Evolutionary conservation across 1,140 invertebrate genomes (phyloP).

Genomic region (Oncopodura yosiiana): DNA sequence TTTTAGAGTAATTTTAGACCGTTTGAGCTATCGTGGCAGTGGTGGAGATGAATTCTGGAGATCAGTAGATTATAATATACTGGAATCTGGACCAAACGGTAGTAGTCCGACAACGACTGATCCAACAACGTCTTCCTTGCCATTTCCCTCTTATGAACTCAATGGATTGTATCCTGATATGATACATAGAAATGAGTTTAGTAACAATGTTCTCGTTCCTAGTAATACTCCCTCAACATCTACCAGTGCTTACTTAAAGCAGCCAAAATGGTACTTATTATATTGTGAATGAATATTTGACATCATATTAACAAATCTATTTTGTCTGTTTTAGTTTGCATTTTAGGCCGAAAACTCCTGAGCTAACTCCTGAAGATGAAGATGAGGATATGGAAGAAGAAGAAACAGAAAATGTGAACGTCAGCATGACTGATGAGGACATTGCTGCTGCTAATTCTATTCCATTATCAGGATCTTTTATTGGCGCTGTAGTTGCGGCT

Average conservation of each 20-base stretch:
- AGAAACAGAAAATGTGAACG: background rate
- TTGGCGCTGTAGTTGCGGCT: no score
- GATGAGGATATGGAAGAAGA: background rate
- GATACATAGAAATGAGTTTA: background rate
- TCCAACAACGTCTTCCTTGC: background rate
- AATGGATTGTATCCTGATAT: background rate
- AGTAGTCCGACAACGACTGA: background rate
- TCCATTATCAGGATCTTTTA: no score
- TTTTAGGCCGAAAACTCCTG: slow-evolving; percentile 27
- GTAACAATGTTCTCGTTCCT: no score
- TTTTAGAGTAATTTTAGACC: slow-evolving; percentile 18
- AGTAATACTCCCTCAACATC: background rate
- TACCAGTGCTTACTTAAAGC: slow-evolving; percentile 12
- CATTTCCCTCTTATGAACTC: background rate
- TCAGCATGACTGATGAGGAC: no score
- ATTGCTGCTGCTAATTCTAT: no score
- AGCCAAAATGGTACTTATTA: background rate
- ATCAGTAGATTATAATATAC: slow-evolving; percentile 6
- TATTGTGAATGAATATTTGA: background rate
- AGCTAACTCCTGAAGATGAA: background rate
- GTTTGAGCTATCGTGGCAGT: slow-evolving; percentile 1
- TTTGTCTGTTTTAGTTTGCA: slow-evolving; percentile 16
- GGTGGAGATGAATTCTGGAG: slow-evolving; percentile 15
- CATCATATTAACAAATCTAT: background rate
- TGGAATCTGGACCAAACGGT: slow-evolving; percentile 3